Conservation (phyloP, 2,113 vertebrate species). For the Maylandia zebra region DNA sequence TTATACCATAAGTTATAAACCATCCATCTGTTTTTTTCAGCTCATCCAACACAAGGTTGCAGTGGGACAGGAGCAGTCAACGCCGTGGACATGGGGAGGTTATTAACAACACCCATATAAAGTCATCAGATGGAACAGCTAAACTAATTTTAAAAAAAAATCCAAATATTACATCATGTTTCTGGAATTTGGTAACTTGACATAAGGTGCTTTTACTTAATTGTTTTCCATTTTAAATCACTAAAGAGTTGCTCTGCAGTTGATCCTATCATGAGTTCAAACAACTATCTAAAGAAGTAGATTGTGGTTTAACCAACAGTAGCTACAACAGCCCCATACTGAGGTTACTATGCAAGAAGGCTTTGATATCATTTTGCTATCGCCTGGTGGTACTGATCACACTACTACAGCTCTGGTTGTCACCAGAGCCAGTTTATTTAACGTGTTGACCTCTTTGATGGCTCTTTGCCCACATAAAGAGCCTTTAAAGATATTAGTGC, state of each 20-base stretch:
- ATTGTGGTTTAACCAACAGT: not conserved
- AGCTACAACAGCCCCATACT: not conserved
- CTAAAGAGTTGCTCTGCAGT: not conserved
- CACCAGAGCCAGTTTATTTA: not conserved
- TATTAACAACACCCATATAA: not conserved
- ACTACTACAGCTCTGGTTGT: not conserved
- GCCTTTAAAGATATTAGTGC: not conserved
- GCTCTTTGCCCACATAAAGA: not conserved
- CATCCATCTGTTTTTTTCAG: not conserved
- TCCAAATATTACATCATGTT: fast-evolving
- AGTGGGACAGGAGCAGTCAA: not conserved
- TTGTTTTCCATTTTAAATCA: not conserved
- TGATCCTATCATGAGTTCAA: not conserved
- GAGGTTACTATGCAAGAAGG: not conserved
- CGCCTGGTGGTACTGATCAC: not conserved
- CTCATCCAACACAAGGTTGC: not conserved
- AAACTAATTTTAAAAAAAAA: fast-evolving
- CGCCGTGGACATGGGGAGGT: not conserved
- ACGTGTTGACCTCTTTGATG: not conserved
- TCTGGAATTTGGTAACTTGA: not conserved
- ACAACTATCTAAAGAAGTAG: not conserved
- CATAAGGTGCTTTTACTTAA: not conserved
- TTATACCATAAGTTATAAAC: not conserved
- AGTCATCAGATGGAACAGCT: not conserved
- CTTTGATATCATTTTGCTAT: not conserved